phyloP scores from a whole-genome alignment of 2,113 vertebrate genomes.

The Urocitellus parryii region DNA sequence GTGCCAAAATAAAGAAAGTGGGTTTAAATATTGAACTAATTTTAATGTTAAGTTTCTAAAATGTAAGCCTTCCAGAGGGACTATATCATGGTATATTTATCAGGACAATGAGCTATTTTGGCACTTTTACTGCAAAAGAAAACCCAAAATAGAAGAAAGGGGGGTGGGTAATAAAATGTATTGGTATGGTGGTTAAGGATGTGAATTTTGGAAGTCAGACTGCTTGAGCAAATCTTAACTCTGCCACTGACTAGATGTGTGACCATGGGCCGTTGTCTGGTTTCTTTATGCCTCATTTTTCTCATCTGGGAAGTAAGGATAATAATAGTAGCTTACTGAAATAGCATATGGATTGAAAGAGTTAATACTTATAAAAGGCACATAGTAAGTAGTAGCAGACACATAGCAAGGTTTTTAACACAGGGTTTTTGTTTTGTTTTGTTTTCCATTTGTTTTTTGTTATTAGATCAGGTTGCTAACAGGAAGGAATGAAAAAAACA shows the following conservation, averaged over 20 bases:
- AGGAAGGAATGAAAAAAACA: background rate
- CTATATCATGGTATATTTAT: background rate
- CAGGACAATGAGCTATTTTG: background rate
- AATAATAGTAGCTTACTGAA: background rate
- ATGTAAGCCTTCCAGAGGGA: conserved; percentile 43
- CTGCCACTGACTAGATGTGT: background rate
- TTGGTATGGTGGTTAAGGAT: background rate
- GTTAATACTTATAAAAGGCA: background rate
- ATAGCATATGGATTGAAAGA: background rate
- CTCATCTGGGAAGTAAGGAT: conserved; percentile 28
- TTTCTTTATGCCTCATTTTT: conserved; percentile 37
- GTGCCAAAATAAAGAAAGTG: conserved; percentile 30
- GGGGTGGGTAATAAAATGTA: background rate
- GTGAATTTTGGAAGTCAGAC: conserved; percentile 28
- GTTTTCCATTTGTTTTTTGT: background rate
- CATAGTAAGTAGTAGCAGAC: background rate
- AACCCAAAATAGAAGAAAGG: background rate
- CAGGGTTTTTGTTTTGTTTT: too few relatives aligned
- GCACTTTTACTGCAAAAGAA: background rate
- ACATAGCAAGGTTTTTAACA: too few relatives aligned
- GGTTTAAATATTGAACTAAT: conserved; percentile 39
- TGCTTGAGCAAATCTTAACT: background rate
- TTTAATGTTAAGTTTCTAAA: conserved; percentile 59
- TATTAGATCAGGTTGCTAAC: conserved; percentile 8
- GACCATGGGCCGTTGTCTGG: background rate